Evolutionary conservation across 1,140 invertebrate species (phyloP).

Genomic region (Zaprionus tsacasi): DNA sequence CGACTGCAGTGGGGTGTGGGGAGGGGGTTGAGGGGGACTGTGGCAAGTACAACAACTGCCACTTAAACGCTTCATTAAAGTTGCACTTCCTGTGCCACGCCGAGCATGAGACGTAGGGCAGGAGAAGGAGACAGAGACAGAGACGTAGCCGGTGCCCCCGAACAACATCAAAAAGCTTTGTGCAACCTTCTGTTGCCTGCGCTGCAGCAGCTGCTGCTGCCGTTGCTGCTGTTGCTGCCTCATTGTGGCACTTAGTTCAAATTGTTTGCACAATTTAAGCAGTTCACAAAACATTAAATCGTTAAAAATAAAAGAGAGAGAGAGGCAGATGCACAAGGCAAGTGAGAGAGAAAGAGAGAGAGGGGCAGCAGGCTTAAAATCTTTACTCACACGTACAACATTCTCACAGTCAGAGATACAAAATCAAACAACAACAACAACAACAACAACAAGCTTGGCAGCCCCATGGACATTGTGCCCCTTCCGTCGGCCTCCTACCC

Average conservation of each 20-base stretch:
- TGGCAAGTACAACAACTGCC: constrained; percentile 56
- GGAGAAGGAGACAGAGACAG: too few species aligned
- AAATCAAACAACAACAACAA: constrained; percentile 35
- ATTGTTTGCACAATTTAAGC: constrained; percentile 83
- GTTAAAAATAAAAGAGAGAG: constrained; percentile 63
- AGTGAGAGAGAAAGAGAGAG: constrained; percentile 22
- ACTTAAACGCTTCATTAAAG: constrained; percentile 82
- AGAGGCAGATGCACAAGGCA: neutral
- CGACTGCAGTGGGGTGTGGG: neutral
- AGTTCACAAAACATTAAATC: constrained; percentile 82
- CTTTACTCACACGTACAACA: constrained; percentile 50
- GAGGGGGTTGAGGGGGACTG: constrained; percentile 1
- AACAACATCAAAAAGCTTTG: constrained; percentile 72
- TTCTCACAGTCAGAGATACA: constrained; percentile 58
- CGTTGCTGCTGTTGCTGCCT: constrained; percentile 22
- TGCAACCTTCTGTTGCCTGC: constrained; percentile 42
- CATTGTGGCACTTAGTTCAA: constrained; percentile 75
- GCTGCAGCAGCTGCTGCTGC: neutral
- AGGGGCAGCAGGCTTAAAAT: constrained; percentile 28
- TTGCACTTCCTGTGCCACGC: constrained; percentile 70
- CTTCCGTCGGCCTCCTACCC: neutral
- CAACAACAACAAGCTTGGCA: constrained; percentile 19
- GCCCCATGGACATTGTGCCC: constrained; percentile 17
- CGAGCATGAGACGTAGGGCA: constrained; percentile 10
- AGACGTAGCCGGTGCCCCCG: constrained; percentile 32